Evolutionary conservation across 2,113 vertebrate genomes (phyloP).

Genomic region (Xiphophorus hellerii): DNA sequence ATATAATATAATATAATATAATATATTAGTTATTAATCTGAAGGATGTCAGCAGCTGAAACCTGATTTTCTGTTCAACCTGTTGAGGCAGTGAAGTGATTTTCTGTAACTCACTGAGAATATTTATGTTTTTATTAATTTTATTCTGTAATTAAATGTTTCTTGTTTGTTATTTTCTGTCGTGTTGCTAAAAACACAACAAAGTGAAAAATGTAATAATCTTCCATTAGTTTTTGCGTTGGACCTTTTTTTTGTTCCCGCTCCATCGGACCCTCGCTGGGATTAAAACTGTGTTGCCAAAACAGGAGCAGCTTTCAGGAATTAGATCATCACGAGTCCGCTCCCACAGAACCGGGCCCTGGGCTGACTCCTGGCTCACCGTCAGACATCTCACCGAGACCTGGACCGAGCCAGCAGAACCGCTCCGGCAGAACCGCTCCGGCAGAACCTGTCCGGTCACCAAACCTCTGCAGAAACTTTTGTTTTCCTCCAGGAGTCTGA

Average conservation of each 20-base stretch:
- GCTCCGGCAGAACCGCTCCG: neutral
- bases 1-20: no score
- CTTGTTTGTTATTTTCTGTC: no score
- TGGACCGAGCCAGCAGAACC: conserved; percentile 11
- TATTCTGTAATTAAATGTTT: no score
- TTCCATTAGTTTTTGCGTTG: no score
- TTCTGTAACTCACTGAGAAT: no score
- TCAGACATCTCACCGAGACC: conserved; percentile 6
- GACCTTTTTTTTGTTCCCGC: neutral
- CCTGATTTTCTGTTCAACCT: no score
- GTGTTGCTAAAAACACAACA: no score
- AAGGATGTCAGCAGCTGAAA: no score
- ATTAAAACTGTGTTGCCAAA: conserved; percentile 71
- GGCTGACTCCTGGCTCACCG: conserved; percentile 42
- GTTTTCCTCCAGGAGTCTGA: neutral
- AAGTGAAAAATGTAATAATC: no score
- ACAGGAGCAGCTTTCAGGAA: conserved; percentile 59
- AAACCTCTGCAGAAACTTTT: conserved; percentile 12
- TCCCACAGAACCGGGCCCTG: conserved; percentile 58
- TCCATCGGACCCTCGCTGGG: neutral
- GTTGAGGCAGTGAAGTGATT: no score
- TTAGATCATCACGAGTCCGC: conserved; percentile 49
- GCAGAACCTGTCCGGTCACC: neutral
- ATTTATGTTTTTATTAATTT: no score
- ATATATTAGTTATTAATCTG: no score